These are phyloP conservation scores for Ectemnius cavifrons DNA, from an alignment of 2,888 invertebrate genomes.

Conservation along the genomic window DNA sequence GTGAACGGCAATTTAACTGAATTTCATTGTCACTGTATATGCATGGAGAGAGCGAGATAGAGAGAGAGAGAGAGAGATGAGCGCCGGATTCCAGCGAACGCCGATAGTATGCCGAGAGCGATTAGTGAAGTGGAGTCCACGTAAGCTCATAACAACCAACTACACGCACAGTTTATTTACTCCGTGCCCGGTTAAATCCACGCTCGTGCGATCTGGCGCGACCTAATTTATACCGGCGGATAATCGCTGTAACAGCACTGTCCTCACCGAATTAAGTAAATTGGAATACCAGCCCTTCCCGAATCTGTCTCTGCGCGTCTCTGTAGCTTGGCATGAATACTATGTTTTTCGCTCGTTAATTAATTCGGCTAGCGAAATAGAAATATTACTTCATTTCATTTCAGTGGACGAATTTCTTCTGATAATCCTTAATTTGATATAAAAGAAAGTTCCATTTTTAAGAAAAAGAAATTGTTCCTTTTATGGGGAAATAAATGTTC, in stretches of 20 bases:
- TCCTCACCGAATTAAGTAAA: not conserved
- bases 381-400: too few relatives aligned
- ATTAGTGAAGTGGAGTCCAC: not conserved
- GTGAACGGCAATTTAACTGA: not conserved
- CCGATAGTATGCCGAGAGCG: not conserved
- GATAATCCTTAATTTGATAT: too few relatives aligned
- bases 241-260: conserved; percentile 8
- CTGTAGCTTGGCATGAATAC: too few relatives aligned
- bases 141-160: conserved; percentile 14
- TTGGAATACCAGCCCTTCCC: not conserved
- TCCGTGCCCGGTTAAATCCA: conserved; percentile 45
- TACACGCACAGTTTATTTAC: conserved; percentile 49
- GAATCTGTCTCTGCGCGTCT: too few relatives aligned
- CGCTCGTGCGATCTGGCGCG: conserved; percentile 27
- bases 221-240: conserved; percentile 52
- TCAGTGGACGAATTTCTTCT: too few relatives aligned
- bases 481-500: too few relatives aligned
- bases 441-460: too few relatives aligned
- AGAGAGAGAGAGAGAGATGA: not conserved
- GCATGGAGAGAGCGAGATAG: not conserved
- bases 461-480: too few relatives aligned
- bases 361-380: too few relatives aligned
- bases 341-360: too few relatives aligned
- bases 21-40: not conserved
- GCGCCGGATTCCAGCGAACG: not conserved